Evolutionary conservation across 2,113 vertebrate species (phyloP).

Genomic region (Bucco capensis): DNA sequence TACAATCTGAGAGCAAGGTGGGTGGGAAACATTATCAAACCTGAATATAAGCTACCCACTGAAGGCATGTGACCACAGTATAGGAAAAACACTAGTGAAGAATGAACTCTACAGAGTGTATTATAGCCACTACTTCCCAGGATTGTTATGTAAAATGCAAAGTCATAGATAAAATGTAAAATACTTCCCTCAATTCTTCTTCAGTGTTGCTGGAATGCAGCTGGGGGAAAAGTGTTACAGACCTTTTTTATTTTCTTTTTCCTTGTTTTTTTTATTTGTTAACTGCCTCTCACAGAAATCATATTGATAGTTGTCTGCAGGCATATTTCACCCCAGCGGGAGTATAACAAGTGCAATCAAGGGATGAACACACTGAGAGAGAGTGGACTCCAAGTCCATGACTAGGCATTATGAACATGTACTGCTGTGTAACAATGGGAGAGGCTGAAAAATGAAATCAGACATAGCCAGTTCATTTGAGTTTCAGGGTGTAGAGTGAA

Average conservation of each 20-base stretch:
- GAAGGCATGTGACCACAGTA: not conserved
- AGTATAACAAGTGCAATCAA: not conserved
- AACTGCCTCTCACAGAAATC: not conserved
- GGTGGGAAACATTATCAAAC: not conserved
- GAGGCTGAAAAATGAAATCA: not conserved
- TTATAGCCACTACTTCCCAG: not conserved
- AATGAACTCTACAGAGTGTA: not conserved
- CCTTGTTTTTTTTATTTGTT: not conserved
- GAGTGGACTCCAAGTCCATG: not conserved
- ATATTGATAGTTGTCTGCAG: not conserved
- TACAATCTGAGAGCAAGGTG: not conserved
- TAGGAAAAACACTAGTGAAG: not conserved
- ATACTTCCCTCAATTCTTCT: not conserved
- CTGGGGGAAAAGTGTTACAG: not conserved
- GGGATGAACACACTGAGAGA: accelerated
- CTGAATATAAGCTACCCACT: not conserved
- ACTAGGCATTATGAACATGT: not conserved
- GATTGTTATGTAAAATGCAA: not conserved
- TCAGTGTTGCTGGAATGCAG: not conserved
- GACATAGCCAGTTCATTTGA: not conserved
- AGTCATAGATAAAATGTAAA: not conserved
- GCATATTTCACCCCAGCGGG: not conserved
- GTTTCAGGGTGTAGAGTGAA: not conserved
- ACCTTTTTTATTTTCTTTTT: not conserved
- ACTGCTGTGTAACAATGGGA: not conserved